Evolutionary conservation across 2,888 invertebrate genomes (phyloP), one percentile per base, ranked within the genome.

Genomic region (Athetis lepigone): DNA sequence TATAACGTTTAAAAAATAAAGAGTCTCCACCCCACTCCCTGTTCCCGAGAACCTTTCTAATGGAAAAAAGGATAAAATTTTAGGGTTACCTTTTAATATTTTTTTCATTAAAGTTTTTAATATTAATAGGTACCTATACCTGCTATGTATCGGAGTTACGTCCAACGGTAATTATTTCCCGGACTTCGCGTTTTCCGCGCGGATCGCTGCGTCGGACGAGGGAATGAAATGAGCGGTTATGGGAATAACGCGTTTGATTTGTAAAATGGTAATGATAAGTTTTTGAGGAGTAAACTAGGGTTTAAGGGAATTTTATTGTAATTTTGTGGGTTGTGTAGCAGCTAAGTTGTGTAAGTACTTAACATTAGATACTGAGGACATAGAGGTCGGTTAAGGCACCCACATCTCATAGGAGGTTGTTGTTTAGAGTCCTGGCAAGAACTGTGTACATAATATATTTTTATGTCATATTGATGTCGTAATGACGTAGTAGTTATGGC

Each of bases 61-160:
- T 92, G 92, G 93, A 92, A 93, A 95, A 94, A 93, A 94, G 93
- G 94, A 94, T 93, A 88, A 88, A 90, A 91, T 90, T 90, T 87
- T 83, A 78, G 85, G 89, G 89, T 70, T 73, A 79, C 90, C 93
- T 92, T 94, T 94, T 94, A 92, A 94, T 92, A 91, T 91, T 94
- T 95, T 94, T 95, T 94, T 95, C 94, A 94, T 94, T 94, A 91
- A 95, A 95, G 95, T 95, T 95, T 95, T 95, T 92, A 95, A 94
- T 94, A 94, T 94, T 94, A 92, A 94, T 92, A 90, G 83, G 85
- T 85, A 33, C 13, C 13, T 13, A 13, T 33, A 33, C 13, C 2
- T 33, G 13, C 33, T 33, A 88, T 81, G 89, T 91, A 90, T 93
- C 88, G 85, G 87, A 86, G 88, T 86, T 86, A 72, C 80, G 84